Conservation (phyloP, 1,140 invertebrate genomes). For the Drosophila busckii region DNA sequence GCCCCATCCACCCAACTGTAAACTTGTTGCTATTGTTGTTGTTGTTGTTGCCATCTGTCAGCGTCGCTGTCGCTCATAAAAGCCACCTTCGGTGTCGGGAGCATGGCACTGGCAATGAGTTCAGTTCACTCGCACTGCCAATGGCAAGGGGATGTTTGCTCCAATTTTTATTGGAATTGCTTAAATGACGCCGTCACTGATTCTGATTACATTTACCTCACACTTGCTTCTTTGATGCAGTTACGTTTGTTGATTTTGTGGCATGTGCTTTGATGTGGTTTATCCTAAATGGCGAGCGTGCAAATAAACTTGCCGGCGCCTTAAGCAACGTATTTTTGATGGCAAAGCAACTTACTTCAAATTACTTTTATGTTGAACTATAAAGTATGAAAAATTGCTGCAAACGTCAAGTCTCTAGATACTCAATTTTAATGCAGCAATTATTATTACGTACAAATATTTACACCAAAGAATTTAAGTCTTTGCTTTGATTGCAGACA, state of each 20-base stretch:
- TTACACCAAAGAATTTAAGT: too few species aligned
- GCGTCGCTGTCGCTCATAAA: constrained; percentile 2
- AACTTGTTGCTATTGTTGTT: too few species aligned
- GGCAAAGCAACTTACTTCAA: too few species aligned
- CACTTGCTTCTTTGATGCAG: constrained; percentile 21
- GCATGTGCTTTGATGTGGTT: constrained; percentile 48
- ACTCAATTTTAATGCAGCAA: too few species aligned
- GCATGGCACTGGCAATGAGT: constrained; percentile 20
- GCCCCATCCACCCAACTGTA: too few species aligned
- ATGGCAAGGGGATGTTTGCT: constrained; percentile 41
- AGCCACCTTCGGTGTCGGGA: constrained; percentile 8
- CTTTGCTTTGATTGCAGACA: too few species aligned
- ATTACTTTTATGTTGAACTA: constrained; percentile 1
- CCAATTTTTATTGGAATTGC: constrained; percentile 46
- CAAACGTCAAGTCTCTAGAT: neutral
- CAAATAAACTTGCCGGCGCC: too few species aligned
- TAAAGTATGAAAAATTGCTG: neutral
- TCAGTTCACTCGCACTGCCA: too few species aligned
- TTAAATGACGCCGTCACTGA: constrained; percentile 27
- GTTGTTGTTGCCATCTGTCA: constrained; percentile 17
- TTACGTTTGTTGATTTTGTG: constrained; percentile 14
- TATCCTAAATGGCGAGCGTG: too few species aligned
- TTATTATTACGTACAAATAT: too few species aligned
- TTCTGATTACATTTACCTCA: neutral
- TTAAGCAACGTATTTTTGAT: neutral